Percentiles rank a stretch among this genome's conserved stretches.
Conservation (phyloP, 2,113 vertebrate genomes). For the Corythornis vintsioides region DNA sequence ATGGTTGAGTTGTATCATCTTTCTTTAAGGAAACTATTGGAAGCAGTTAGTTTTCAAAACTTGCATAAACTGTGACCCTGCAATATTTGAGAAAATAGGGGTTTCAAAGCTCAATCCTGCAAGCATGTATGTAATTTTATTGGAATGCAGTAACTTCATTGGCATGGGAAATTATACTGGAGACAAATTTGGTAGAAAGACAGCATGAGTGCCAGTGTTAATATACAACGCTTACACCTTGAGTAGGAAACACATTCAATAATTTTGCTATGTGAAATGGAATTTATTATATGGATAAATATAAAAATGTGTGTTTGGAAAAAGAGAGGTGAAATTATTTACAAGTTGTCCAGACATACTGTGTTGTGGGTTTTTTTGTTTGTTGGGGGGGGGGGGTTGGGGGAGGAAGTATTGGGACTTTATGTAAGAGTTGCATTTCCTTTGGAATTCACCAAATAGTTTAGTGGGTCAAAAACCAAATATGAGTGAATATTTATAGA, state of each 20-base stretch:
- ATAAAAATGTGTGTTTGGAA: background rate
- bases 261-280: background rate
- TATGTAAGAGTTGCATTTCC: background rate
- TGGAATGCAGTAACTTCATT: background rate
- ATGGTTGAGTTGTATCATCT: background rate
- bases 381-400: no score
- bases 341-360: background rate
- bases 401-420: no score
- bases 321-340: background rate
- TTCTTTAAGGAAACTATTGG: conserved; percentile 25
- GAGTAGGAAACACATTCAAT: background rate
- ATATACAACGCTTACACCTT: background rate
- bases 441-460: background rate
- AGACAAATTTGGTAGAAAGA: background rate
- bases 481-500: background rate
- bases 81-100: background rate
- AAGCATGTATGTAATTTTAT: background rate
- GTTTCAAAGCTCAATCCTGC: background rate
- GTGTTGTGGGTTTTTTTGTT: no score
- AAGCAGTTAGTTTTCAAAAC: background rate
- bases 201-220: background rate
- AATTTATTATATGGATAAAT: background rate
- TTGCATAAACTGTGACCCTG: background rate
- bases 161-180: background rate
- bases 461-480: background rate